A percentile compares a stretch with the other conserved stretches of the same genome.
phyloP scores from a whole-genome alignment of 1,140 invertebrate genomes.

The Drosophila simulans region DNA sequence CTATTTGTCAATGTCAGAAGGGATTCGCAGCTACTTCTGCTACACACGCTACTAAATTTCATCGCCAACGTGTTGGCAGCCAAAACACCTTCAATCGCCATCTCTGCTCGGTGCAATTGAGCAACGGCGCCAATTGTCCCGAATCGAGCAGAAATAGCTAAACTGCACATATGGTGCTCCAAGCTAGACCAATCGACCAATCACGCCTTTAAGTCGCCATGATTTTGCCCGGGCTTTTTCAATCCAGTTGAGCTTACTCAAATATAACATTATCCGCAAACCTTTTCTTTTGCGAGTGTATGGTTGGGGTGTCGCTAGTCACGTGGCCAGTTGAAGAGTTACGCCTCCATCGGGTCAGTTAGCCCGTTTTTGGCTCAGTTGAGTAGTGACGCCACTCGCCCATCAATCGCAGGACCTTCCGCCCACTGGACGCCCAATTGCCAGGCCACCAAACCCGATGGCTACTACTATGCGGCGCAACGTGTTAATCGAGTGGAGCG shows the following conservation, averaged over 20 bases:
- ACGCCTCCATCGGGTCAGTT: slow-evolving; percentile 2
- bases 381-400: slow-evolving; percentile 1
- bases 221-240: neutral
- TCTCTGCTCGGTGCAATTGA: slow-evolving; percentile 20
- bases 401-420: slow-evolving; percentile 8
- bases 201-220: too few species aligned
- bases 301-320: neutral
- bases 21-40: slow-evolving; percentile 49
- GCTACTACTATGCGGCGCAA: slow-evolving; percentile 25
- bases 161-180: too few species aligned
- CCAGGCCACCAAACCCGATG: slow-evolving; percentile 1
- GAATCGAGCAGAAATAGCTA: neutral
- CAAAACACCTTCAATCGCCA: slow-evolving; percentile 35
- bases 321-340: slow-evolving; percentile 4
- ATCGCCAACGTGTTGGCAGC: slow-evolving; percentile 27
- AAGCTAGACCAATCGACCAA: too few species aligned
- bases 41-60: slow-evolving; percentile 21
- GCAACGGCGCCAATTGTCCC: slow-evolving; percentile 20
- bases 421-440: too few species aligned
- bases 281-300: neutral
- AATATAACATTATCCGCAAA: too few species aligned
- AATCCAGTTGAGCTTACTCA: too few species aligned
- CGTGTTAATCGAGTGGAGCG: slow-evolving; percentile 70
- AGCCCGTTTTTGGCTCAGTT: slow-evolving; percentile 17
- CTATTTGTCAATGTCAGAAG: slow-evolving; percentile 78